These are phyloP conservation scores for Chloebia gouldiae DNA, from an alignment of 2,113 vertebrate genomes.

Conservation along the genomic window DNA sequence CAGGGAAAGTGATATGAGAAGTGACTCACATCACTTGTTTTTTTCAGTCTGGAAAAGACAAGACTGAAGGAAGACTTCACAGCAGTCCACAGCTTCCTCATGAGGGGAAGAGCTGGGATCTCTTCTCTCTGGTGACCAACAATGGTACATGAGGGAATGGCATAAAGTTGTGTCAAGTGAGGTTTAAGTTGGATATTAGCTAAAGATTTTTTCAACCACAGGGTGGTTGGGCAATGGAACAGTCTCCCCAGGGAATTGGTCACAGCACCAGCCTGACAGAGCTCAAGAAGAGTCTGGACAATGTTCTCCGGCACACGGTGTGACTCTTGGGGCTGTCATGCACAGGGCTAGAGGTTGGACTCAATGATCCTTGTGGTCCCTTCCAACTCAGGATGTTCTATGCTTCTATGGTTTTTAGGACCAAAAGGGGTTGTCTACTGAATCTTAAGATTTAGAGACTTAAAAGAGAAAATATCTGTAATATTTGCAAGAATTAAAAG, in stretches of 20 bases:
- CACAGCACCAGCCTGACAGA: background rate
- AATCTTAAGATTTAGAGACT: background rate
- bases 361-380: background rate
- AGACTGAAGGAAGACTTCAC: background rate
- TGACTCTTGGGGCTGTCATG: background rate
- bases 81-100: background rate
- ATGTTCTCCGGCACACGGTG: background rate
- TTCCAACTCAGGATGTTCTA: background rate
- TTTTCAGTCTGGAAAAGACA: background rate
- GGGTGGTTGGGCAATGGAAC: background rate
- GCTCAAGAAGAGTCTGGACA: background rate
- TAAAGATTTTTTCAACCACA: background rate
- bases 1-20: background rate
- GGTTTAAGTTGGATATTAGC: background rate
- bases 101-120: background rate
- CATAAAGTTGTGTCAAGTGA: background rate
- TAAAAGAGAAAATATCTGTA: background rate
- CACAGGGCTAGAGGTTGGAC: background rate
- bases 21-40: background rate
- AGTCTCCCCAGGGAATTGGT: background rate
- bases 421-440: background rate
- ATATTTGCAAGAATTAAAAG: background rate
- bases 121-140: background rate
- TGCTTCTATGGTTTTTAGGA: background rate
- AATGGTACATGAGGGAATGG: background rate